Conservation (phyloP, 2,113 vertebrate species). For the Agapornis roseicollis region DNA sequence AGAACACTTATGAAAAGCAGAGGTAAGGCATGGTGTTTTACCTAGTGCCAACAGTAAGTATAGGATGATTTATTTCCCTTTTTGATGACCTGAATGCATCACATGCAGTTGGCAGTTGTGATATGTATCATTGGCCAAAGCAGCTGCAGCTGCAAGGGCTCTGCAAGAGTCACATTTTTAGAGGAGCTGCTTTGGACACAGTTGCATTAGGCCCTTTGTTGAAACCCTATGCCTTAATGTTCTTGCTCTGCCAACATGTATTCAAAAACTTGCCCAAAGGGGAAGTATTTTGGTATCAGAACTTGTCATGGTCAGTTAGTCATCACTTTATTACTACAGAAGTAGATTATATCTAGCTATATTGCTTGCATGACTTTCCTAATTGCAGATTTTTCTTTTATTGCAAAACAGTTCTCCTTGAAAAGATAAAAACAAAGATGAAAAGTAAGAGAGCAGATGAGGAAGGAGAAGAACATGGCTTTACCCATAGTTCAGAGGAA, state of each 20-base stretch:
- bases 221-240: accelerated
- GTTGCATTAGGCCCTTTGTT: background rate
- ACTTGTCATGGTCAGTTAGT: background rate
- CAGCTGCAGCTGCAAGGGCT: background rate
- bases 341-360: background rate
- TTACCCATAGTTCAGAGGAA: background rate
- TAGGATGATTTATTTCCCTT: background rate
- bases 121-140: background rate
- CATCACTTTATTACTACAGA: background rate
- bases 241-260: background rate
- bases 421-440: background rate
- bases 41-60: background rate
- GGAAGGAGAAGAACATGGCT: background rate
- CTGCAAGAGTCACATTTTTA: background rate
- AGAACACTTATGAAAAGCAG: background rate
- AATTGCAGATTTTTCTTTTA: background rate
- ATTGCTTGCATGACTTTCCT: background rate
- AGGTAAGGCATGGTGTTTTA: background rate
- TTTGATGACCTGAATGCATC: background rate
- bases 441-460: background rate
- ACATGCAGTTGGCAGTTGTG: too few relatives aligned
- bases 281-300: background rate
- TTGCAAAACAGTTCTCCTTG: background rate
- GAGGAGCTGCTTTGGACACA: background rate
- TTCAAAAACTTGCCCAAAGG: background rate